These are phyloP conservation scores for Paratilapia polleni DNA, from an alignment of 2,113 vertebrate genomes.

Conservation along the genomic window DNA sequence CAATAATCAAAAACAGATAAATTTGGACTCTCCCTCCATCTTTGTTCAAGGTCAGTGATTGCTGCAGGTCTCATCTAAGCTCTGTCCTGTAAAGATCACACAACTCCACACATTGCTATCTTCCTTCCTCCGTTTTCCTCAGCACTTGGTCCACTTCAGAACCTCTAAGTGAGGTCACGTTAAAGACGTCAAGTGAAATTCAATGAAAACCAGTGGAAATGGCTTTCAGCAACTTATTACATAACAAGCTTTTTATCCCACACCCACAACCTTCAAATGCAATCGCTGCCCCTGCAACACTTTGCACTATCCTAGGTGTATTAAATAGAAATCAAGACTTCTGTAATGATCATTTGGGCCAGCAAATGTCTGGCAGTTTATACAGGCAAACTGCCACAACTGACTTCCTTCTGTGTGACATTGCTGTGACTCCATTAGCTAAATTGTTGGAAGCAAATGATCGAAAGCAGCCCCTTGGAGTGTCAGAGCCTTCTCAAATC, in stretches of 20 bases:
- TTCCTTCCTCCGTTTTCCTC: constrained; percentile 33
- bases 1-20: constrained; percentile 63
- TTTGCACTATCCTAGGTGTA: constrained; percentile 50
- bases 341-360: constrained; percentile 58
- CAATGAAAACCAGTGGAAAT: constrained; percentile 55
- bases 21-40: constrained; percentile 23
- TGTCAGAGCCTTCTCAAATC: constrained; percentile 62
- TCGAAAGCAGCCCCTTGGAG: constrained; percentile 63
- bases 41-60: constrained; percentile 63
- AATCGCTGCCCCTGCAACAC: constrained; percentile 39
- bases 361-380: constrained; percentile 66
- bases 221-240: constrained; percentile 38
- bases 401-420: constrained; percentile 72
- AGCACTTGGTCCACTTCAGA: constrained; percentile 39
- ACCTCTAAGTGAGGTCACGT: constrained; percentile 66
- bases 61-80: constrained; percentile 30
- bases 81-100: constrained; percentile 43
- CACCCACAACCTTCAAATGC: constrained; percentile 34
- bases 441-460: constrained; percentile 75
- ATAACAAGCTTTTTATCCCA: constrained; percentile 39
- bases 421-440: constrained; percentile 78
- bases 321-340: constrained; percentile 71
- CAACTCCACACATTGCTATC: constrained; percentile 4
- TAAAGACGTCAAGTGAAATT: constrained; percentile 67
- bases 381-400: constrained; percentile 65